Conservation (phyloP, 2,888 invertebrate genomes). For the Euzetes globulus region DNA sequence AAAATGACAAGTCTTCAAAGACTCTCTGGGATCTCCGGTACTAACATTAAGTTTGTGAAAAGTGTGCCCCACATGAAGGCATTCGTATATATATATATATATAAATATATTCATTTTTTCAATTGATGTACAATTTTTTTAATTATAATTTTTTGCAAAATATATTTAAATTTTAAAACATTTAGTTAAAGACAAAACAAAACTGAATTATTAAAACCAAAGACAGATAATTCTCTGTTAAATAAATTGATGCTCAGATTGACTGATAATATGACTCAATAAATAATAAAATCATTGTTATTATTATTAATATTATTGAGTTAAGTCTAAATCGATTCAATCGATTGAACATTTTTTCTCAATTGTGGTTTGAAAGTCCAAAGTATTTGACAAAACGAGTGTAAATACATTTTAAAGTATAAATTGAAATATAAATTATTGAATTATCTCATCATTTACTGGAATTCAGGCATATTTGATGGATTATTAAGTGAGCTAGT, state of each 20-base stretch:
- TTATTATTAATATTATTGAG: background rate
- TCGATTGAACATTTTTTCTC: too few relatives aligned
- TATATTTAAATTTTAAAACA: background rate
- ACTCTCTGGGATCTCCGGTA: slow-evolving; percentile 5
- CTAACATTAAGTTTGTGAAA: background rate
- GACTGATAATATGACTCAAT: slow-evolving; percentile 16
- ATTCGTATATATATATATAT: background rate
- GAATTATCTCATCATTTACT: slow-evolving; percentile 21
- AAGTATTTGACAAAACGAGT: background rate
- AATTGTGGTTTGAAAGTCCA: too few relatives aligned
- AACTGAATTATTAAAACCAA: slow-evolving; percentile 22
- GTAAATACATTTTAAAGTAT: slow-evolving; percentile 12
- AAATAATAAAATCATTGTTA: slow-evolving; percentile 16
- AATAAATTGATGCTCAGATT: slow-evolving; percentile 21
- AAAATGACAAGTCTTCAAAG: background rate
- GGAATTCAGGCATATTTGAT: slow-evolving; percentile 7
- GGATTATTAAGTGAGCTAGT: slow-evolving; percentile 22
- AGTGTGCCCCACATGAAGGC: slow-evolving; percentile 7
- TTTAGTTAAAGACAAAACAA: slow-evolving; percentile 8
- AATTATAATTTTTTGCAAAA: background rate
- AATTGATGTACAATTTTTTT: slow-evolving; percentile 15
- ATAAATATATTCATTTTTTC: background rate
- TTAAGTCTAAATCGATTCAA: background rate
- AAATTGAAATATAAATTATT: slow-evolving; percentile 24
- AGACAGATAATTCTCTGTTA: slow-evolving; percentile 21